Evolutionary conservation across 2,797 vertebrate genomes (phyloP).

Genomic region (Anniella stebbinsi): DNA sequence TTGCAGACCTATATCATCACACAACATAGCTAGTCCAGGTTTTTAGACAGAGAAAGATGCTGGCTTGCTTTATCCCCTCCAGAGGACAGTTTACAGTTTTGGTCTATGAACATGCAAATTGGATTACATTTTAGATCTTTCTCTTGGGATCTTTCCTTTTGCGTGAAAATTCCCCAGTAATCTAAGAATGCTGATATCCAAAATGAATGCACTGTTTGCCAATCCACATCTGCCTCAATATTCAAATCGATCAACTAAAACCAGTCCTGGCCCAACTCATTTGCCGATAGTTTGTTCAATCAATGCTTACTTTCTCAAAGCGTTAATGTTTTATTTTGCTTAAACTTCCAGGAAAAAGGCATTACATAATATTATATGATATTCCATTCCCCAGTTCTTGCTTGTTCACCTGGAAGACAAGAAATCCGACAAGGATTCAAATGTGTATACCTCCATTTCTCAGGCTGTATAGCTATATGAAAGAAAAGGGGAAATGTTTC

Average conservation of each 20-base stretch:
- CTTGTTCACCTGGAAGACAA: neutral
- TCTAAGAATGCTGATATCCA: neutral
- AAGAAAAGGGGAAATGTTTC: neutral
- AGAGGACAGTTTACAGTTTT: slow-evolving; percentile 7
- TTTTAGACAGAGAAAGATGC: neutral
- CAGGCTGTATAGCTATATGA: neutral
- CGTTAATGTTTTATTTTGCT: neutral
- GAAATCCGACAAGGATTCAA: neutral
- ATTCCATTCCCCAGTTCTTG: neutral
- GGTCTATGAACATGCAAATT: slow-evolving; percentile 13
- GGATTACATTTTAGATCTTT: neutral
- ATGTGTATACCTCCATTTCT: neutral
- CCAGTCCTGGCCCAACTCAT: neutral
- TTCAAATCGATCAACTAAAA: neutral
- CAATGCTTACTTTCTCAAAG: neutral
- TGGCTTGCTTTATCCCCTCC: neutral
- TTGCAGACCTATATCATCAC: neutral
- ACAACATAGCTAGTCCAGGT: neutral
- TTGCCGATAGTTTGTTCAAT: neutral
- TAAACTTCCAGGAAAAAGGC: neutral
- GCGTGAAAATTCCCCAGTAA: neutral
- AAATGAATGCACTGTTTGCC: neutral
- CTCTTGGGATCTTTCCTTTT: neutral
- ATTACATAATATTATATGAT: neutral
- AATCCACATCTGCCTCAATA: neutral